Conservation (phyloP, 2,797 vertebrate genomes). For the Pelochelys cantorii region DNA sequence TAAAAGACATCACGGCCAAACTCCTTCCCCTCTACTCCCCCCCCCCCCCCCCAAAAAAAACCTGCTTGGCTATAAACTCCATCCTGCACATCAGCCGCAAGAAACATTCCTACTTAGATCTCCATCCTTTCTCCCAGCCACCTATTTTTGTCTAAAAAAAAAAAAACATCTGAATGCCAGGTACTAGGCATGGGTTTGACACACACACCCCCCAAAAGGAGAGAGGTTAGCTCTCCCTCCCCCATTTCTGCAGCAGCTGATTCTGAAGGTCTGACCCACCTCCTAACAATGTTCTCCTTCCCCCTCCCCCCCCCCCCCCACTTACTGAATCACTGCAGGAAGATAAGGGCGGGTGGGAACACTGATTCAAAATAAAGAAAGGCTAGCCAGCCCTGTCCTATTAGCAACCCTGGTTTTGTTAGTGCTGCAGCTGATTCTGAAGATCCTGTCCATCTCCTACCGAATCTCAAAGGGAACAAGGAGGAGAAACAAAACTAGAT, state of each 20-base stretch:
- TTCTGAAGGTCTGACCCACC: conserved; percentile 66
- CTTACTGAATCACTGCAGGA: conserved; percentile 53
- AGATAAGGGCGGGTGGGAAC: conserved; percentile 38
- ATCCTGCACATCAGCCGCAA: conserved; percentile 26
- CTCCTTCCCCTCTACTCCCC: conserved; percentile 18
- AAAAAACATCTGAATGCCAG: background rate
- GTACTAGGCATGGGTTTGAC: conserved; percentile 23
- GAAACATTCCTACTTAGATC: background rate
- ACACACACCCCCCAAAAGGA: background rate
- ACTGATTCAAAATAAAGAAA: conserved; percentile 10
- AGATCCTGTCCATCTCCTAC: conserved; percentile 15
- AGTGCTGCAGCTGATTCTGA: conserved; percentile 16
- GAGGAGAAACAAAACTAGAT: background rate
- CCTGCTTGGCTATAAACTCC: background rate
- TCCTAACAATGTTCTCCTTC: conserved; percentile 40
- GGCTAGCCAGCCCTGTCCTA: background rate
- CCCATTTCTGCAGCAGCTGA: conserved; percentile 66
- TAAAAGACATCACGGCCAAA: conserved; percentile 59
- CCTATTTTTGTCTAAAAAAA: background rate
- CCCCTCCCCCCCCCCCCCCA: background rate
- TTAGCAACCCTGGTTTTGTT: background rate
- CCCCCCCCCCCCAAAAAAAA: conserved; percentile 57
- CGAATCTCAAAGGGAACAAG: background rate
- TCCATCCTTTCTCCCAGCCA: background rate
- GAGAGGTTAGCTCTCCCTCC: conserved; percentile 51